Evolutionary conservation across 2,113 vertebrate species (phyloP), one percentile per base, ranked within the genome.

Genomic region (Rostratula benghalensis): DNA sequence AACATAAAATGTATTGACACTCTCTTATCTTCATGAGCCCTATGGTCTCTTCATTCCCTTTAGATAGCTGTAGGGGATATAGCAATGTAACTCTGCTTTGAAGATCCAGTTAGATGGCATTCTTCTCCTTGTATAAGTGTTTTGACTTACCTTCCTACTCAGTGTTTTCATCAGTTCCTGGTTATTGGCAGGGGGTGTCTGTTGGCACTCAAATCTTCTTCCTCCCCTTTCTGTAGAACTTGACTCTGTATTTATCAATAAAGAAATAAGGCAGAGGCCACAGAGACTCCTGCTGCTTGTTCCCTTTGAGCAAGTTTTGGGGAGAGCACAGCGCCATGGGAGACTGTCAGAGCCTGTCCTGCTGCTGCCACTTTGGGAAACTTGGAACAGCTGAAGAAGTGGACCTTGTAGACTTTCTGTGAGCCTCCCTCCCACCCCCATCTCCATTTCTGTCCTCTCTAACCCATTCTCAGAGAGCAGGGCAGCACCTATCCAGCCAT

Each of bases 101-200:
- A 95, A 90, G 80, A 94, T 93, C 91, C 80, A 91, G 94, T 89
- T 92, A 67, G 91, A 89, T 95, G 71, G 50, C 91, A 92, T 96
- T 97, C 91, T 96, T 93, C 43, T 77, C 59, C 45, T 61, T 77
- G 53, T 43, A 0, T 51, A 59, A 76, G 54, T 83, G 56, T 89
- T 94, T 84, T 54, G 46, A 92, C 33, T 50, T 77, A 74, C 46
- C n/a, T 83, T 71, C 56, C 60, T 87, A 50, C n/a, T 89, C 46
- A 50, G 41, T 50, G 41, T 46, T 90, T 86, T 77, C 68, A 67
- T 81, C 15, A 23, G 50, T 80, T 81, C n/a, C 59, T 74, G 45
- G 3, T 85, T 85, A 71, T 69, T 28, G 22, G 18, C 28, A 37
- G 11, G 27, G 61, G 17, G 24, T 41, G 6, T 53, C 77, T 88